Conservation (phyloP, 2,113 vertebrate genomes). For the Albula glossodonta region DNA sequence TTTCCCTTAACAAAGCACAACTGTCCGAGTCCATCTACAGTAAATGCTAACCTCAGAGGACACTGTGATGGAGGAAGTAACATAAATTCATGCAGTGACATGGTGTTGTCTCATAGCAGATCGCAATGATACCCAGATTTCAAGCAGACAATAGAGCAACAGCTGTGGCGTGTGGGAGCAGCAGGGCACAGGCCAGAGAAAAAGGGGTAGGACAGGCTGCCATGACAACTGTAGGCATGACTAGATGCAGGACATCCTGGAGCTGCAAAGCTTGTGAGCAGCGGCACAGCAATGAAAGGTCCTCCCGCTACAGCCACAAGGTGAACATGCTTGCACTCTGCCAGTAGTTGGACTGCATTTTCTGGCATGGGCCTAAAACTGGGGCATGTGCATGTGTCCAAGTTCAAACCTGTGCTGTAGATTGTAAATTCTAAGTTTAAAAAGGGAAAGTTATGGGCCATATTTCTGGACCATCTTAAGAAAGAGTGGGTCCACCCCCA, state of each 20-base stretch:
- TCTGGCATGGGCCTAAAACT: slow-evolving; percentile 7
- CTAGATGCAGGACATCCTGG: not conserved
- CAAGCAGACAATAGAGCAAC: slow-evolving; percentile 37
- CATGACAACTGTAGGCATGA: not conserved
- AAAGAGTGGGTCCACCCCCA: too few relatives aligned
- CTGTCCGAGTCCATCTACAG: not conserved
- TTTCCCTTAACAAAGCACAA: not conserved
- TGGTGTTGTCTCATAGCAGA: not conserved
- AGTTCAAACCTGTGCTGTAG: too few relatives aligned
- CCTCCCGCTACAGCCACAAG: not conserved
- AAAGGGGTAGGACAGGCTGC: not conserved
- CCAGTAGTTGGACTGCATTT: not conserved
- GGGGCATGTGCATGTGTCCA: not conserved
- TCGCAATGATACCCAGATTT: not conserved
- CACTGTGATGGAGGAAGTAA: not conserved
- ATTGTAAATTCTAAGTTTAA: too few relatives aligned
- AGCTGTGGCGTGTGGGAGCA: slow-evolving; percentile 34
- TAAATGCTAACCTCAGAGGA: not conserved
- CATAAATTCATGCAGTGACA: not conserved
- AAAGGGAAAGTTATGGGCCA: too few relatives aligned
- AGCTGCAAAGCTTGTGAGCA: slow-evolving; percentile 15
- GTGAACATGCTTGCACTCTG: not conserved
- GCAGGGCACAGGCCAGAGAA: slow-evolving; percentile 31
- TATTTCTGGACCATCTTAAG: too few relatives aligned
- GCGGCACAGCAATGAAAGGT: slow-evolving; percentile 11